phyloP scores from a whole-genome alignment of 2,888 invertebrate genomes.

The Callyntrura guangdongensis region DNA sequence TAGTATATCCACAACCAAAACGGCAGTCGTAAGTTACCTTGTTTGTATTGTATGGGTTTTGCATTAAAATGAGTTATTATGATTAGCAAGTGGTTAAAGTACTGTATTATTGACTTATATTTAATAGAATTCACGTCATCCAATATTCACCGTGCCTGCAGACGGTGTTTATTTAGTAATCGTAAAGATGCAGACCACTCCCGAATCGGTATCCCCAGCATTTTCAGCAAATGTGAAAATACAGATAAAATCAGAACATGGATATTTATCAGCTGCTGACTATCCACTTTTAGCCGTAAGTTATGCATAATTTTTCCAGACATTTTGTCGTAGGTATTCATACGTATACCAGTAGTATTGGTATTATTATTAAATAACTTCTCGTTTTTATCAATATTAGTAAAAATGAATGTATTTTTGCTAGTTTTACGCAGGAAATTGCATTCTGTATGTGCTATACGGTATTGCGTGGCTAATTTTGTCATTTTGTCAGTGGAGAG shows the following conservation, averaged over 20 bases:
- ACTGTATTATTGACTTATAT: background rate
- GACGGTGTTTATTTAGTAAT: conserved; percentile 92
- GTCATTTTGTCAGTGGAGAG: conserved; percentile 95
- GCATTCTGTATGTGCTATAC: conserved; percentile 93
- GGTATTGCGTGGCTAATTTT: conserved; percentile 94
- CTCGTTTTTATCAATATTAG: background rate
- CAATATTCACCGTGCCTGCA: conserved; percentile 88
- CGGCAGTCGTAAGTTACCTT: conserved; percentile 33
- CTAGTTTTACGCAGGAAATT: conserved; percentile 96
- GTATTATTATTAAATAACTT: no score
- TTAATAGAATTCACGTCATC: conserved; percentile 86
- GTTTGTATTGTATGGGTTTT: no score
- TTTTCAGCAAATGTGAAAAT: conserved; percentile 89
- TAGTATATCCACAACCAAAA: background rate
- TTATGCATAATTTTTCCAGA: conserved; percentile 74
- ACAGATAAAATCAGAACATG: conserved; percentile 91
- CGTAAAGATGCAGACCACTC: conserved; percentile 87
- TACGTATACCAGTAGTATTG: no score
- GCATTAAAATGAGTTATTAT: no score
- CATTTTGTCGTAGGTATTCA: no score
- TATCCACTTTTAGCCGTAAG: conserved; percentile 94
- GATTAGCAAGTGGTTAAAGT: background rate
- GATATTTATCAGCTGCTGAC: conserved; percentile 95
- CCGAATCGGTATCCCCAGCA: conserved; percentile 81
- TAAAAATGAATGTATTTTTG: conserved; percentile 81